These are phyloP conservation scores for Ramphastos sulfuratus DNA, from an alignment of 2,113 vertebrate species.

Conservation along the genomic window DNA sequence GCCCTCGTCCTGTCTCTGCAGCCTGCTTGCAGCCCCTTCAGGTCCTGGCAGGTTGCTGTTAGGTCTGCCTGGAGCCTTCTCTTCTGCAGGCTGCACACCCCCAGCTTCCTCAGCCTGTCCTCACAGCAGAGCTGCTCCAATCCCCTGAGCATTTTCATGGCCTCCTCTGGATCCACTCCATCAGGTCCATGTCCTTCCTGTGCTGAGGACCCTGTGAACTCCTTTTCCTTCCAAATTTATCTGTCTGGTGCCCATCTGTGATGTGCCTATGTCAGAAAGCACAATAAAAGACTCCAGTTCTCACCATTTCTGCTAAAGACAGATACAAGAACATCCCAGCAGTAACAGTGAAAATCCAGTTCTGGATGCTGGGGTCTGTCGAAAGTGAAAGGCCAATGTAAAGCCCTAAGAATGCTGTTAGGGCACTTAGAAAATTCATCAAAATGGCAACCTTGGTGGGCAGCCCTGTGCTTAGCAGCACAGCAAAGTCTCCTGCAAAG, in stretches of 20 bases:
- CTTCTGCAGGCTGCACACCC: no score
- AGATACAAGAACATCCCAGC: constrained; percentile 95
- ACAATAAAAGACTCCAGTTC: background rate
- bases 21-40: no score
- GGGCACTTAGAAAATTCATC: constrained; percentile 91
- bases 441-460: constrained; percentile 83
- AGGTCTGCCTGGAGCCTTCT: no score
- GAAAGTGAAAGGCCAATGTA: constrained; percentile 90
- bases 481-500: constrained; percentile 89
- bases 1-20: no score
- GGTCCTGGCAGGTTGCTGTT: no score
- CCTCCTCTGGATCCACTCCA: no score
- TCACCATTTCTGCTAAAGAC: constrained; percentile 95
- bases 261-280: background rate
- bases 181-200: no score
- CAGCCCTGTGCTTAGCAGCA: constrained; percentile 89
- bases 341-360: constrained; percentile 92
- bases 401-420: constrained; percentile 90
- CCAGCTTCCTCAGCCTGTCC: no score
- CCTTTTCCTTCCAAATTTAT: background rate
- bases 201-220: background rate
- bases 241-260: background rate
- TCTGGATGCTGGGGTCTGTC: constrained; percentile 81
- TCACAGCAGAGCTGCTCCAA: no score
- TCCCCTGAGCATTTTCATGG: no score